phyloP scores from a whole-genome alignment of 1,140 invertebrate genomes.

The Epicauta chinensis region DNA sequence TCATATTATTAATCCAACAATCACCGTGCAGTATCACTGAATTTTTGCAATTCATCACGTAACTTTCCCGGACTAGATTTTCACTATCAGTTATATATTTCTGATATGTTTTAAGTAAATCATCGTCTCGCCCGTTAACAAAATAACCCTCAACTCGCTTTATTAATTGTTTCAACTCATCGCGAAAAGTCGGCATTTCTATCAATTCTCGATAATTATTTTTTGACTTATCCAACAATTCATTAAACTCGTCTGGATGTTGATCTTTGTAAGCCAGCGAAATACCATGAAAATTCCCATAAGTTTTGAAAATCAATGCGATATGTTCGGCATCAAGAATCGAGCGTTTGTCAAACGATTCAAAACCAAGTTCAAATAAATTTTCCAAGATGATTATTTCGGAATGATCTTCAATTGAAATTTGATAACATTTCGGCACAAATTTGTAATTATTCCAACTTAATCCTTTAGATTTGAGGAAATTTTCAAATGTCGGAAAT shows the following conservation, averaged over 20 bases:
- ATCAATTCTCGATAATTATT: not conserved
- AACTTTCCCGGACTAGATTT: too few species aligned
- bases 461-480: not conserved
- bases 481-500: not conserved
- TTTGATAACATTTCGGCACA: conserved; percentile 30
- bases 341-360: not conserved
- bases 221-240: not conserved
- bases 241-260: not conserved
- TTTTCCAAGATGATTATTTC: not conserved
- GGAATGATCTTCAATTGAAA: not conserved
- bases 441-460: conserved; percentile 7
- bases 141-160: too few species aligned
- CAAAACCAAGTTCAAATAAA: not conserved
- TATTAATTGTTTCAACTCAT: not conserved
- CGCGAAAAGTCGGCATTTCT: not conserved
- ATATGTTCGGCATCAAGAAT: not conserved
- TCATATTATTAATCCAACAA: conserved; percentile 47
- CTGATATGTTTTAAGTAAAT: not conserved
- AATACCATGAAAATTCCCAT: not conserved
- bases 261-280: conserved; percentile 3
- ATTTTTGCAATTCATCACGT: not conserved
- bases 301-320: not conserved
- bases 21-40: conserved; percentile 43
- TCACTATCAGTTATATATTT: too few species aligned
- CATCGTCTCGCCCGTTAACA: too few species aligned